Evolutionary conservation across 2,113 vertebrate genomes (phyloP), one percentile per base, ranked within the genome.

Genomic region (Halichoerus grypus): DNA sequence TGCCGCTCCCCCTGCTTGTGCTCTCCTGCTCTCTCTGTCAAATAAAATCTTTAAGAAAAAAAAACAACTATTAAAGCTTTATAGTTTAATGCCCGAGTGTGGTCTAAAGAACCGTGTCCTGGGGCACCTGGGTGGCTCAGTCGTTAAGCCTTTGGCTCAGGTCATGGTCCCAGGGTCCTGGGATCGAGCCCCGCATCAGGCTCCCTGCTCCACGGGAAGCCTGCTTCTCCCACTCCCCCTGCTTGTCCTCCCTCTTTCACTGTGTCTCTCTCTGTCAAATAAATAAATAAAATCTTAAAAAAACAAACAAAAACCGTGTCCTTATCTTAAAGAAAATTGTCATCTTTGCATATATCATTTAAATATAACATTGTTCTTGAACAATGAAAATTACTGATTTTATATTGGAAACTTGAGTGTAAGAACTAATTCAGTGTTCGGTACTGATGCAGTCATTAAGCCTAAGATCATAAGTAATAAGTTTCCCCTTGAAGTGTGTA

Each of bases 371-470:
- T 10, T 83, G 12, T 93, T 94, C 36, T 85, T 83, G 28, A 94
- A 22, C 42, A 82, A n/a, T 91, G 39, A 55, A 96, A 97, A 93
- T 59, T 74, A 76, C 51, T 91, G 69, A 91, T 74, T 88, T 79
- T 28, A 63, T 63, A 46, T 67, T 69, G n/a, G n/a, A 84, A 91
- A 92, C 24, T 86, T 84, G 4, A 89, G 24, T 80, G 31, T 69
- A 42, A 95, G 46, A 93, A 49, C 46, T 93, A 85, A 90, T 59
- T 91, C 49, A 74, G 1, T 93, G 42, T 86, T 83, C 67, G 61
- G 11, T 21, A 90, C 67, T 92, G 85, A 86, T 79, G 21, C 59
- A 91, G 59, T 86, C 7, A 79, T 57, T 87, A 95, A 92, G 49
- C 33, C 39, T 93, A 42, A 83, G 26, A 65, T 90, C 8, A 74